These are phyloP conservation scores for Thalassarche chlororhynchos DNA, from an alignment of 2,113 vertebrate genomes.

Conservation along the genomic window DNA sequence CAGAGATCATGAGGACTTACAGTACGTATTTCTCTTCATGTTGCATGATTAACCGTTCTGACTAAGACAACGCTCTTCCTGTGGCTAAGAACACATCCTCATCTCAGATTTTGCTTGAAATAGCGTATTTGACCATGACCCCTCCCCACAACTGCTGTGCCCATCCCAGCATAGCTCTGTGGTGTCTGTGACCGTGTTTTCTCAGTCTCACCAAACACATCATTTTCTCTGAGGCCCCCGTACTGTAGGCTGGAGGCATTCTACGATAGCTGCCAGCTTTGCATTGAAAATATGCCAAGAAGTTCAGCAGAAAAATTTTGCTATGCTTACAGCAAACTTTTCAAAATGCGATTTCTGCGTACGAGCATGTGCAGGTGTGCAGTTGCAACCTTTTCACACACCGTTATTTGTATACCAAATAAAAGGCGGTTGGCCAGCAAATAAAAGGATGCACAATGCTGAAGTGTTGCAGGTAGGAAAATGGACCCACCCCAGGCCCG, in stretches of 20 bases:
- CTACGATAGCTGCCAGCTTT: neutral
- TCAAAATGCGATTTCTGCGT: neutral
- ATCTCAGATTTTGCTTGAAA: constrained; percentile 59
- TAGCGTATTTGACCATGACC: neutral
- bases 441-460: neutral
- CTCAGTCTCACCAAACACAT: neutral
- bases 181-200: constrained; percentile 5
- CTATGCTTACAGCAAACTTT: neutral
- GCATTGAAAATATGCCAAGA: neutral
- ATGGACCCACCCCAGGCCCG: accelerated
- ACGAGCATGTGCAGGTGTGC: neutral
- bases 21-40: neutral
- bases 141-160: neutral
- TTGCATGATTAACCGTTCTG: constrained; percentile 54
- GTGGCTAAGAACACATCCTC: constrained; percentile 60
- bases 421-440: neutral
- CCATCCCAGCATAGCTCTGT: neutral
- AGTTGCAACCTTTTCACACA: neutral
- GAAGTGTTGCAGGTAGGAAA: neutral
- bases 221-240: neutral
- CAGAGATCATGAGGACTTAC: constrained; percentile 2
- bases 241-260: neutral
- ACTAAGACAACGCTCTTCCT: constrained; percentile 67
- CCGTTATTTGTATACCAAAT: neutral
- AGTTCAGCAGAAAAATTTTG: neutral